Conservation (phyloP, 2,113 vertebrate genomes). For the Peucedramus taeniatus region DNA sequence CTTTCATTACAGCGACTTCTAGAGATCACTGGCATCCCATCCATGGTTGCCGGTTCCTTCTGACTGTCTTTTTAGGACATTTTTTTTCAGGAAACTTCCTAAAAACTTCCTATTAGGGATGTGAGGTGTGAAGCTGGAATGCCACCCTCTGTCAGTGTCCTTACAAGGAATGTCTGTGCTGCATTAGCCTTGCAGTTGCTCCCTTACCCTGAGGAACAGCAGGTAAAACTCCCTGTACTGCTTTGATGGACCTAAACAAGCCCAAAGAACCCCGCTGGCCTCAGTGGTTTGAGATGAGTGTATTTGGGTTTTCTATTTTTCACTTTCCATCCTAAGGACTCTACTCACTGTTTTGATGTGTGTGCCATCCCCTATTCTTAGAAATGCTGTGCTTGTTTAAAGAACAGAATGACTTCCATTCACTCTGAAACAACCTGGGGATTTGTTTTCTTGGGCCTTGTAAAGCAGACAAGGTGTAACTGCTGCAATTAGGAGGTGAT, state of each 20-base stretch:
- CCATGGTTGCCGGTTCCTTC: neutral
- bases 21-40: neutral
- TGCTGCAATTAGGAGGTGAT: slow-evolving; percentile 2
- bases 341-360: neutral
- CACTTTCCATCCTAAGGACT: neutral
- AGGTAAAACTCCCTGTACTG: neutral
- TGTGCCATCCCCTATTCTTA: neutral
- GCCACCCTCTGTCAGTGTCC: neutral
- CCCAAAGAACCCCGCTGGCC: accelerated
- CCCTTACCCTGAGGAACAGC: neutral
- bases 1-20: neutral
- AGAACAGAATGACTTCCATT: neutral
- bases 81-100: neutral
- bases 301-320: neutral
- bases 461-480: neutral
- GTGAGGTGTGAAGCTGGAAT: neutral
- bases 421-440: neutral
- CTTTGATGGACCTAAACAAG: neutral
- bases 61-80: neutral
- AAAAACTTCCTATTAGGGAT: neutral
- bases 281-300: neutral
- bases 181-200: neutral
- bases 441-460: neutral
- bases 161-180: neutral
- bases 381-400: neutral